Base-by-base conservation (phyloP, 1,140 invertebrate species). In the Polyergus mexicanus region DNA sequence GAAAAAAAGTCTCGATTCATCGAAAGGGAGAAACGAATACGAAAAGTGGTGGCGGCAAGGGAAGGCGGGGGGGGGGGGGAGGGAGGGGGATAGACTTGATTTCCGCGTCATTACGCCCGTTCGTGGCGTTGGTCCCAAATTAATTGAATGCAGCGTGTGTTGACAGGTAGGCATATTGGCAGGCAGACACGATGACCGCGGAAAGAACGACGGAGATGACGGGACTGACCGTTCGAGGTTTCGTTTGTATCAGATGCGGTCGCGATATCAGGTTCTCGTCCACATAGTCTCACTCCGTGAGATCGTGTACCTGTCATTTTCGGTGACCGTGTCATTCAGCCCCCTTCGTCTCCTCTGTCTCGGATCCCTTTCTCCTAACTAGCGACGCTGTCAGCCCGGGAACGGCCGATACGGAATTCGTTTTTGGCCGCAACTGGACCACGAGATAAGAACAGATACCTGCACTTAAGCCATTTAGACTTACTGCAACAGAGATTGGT, bases 131-230 rank as follows among this genome's bases (percentile, higher is more conserved):
- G 90, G 92, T 86, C 83, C 68, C 89, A 91, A 92, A 88, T 92
- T 95, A 95, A 95, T 95, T 94, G 94, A 95, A 95, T 94, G 93
- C 92, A 94, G 93, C 92, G 94, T 95, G 94, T 95, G 94, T 95
- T 95, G 94, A 95, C 94, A 95, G 94, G 90, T 89, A 92, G 92
- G 92, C 91, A 93, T 94, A 94, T 95, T 94, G 94, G 94, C 94
- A 95, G 94, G 92, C 89, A 87, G 88, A 94, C 90, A 91, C 86
- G 88, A 75, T 65, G 62, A 74, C 41, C 38, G 28, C 58, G 44
- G 80, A 38, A 56, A 60, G 63, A 66, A 68, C 63, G 77, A 78
- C 44, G 13, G 60, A 83, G 89, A 71, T 56, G 89, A 91, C 88
- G 85, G 86, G 86, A 32, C 89, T 91, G 92, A 92, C 92, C 89